Evolutionary conservation across 2,888 invertebrate species (phyloP), one percentile per base, ranked within the genome.

Genomic region (Himalopsyche tibetana): DNA sequence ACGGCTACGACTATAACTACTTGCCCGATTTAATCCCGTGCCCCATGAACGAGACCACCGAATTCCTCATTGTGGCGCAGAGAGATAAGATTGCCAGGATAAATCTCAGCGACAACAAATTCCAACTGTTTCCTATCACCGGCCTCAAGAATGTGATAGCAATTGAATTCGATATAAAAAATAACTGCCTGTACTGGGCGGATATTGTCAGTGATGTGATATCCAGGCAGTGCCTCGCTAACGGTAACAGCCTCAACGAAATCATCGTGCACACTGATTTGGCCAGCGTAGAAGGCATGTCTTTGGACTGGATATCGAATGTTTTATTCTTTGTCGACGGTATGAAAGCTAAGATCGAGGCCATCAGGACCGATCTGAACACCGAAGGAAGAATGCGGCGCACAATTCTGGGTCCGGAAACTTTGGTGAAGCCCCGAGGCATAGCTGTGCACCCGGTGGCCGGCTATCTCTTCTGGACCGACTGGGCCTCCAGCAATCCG

Each of bases 251-350:
- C 69, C 92, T 92, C 11, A 94, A 95, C 5, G 96, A 97, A 91
- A 94, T 96, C 19, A 92, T 98, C 0, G 95, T 98, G 0, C 95
- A 96, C 82, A 95, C 94, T 0, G 95, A 96, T 89, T 91, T 98
- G 86, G 94, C 95, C 28, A 96, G 97, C 9, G 96, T 98, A 63
- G 98, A 98, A 91, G 97, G 97, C 2, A 96, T 98, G 95, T 96
- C 97, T 0, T 94, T 96, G 83, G 98, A 98, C 91, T 98, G 97
- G 97, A 95, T 97, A 17, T 96, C 97, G 0, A 95, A 96, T 87
- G 95, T 96, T 86, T 91, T 98, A 19, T 98, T 97, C 92, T 98
- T 98, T 91, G 97, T 98, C 0, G 98, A 98, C 90, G 97, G 97
- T 0, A 94, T 95, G 84, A 93, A 95, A 63, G 95, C 95, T 89